Evolutionary conservation across 2,888 invertebrate genomes (phyloP).

Genomic region (Phyto melanocephala): DNA sequence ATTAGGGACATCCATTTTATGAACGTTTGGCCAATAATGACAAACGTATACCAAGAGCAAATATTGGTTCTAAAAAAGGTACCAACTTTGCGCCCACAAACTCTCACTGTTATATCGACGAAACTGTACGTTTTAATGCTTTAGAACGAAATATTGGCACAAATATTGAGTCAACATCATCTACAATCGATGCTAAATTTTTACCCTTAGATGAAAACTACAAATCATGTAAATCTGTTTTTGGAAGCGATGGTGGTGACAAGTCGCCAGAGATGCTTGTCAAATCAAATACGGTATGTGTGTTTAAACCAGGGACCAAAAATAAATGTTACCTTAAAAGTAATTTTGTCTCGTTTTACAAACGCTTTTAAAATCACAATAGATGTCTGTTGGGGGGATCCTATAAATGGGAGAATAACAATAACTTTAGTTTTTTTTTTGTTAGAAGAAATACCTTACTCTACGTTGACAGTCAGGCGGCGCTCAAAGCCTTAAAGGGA

Average conservation of each 20-base stretch:
- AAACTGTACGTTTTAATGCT: slow-evolving; percentile 71
- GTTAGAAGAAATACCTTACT: too few relatives aligned
- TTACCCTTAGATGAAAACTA: slow-evolving; percentile 73
- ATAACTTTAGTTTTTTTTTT: too few relatives aligned
- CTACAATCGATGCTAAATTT: slow-evolving; percentile 66
- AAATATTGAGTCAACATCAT: slow-evolving; percentile 44
- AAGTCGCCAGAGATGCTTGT: slow-evolving; percentile 67
- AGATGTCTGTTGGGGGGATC: too few relatives aligned
- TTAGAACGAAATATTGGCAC: slow-evolving; percentile 70
- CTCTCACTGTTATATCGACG: slow-evolving; percentile 72
- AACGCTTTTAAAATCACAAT: too few relatives aligned
- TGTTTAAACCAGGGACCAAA: too few relatives aligned
- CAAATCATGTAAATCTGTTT: slow-evolving; percentile 73
- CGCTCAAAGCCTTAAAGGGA: too few relatives aligned
- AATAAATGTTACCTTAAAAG: too few relatives aligned
- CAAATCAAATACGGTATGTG: slow-evolving; percentile 69
- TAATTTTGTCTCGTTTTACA: too few relatives aligned
- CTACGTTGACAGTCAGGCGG: too few relatives aligned
- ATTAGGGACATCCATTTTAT: slow-evolving; percentile 69
- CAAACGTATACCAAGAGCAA: slow-evolving; percentile 70
- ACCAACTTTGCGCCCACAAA: slow-evolving; percentile 69
- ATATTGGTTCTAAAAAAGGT: slow-evolving; percentile 66
- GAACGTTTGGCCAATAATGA: slow-evolving; percentile 70
- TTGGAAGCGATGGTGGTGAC: slow-evolving; percentile 65
- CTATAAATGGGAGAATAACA: too few relatives aligned